Evolutionary conservation across 2,888 invertebrate species (phyloP).

Genomic region (Theristus sp.): DNA sequence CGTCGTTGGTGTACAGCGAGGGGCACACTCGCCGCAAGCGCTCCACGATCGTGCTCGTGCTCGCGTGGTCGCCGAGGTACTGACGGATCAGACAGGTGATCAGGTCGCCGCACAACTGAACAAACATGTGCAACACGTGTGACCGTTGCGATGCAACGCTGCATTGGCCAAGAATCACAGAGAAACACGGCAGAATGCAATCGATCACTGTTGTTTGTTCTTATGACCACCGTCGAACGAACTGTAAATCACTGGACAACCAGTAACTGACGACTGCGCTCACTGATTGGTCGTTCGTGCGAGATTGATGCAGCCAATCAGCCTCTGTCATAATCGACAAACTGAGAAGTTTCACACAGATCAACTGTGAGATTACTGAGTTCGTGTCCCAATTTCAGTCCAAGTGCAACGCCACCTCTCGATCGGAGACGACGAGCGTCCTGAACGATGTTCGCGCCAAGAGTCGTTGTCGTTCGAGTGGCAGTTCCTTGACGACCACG

Average conservation of each 20-base stretch:
- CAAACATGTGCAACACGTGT: too few relatives aligned
- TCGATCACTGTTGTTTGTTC: too few relatives aligned
- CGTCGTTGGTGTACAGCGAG: slow-evolving; percentile 74
- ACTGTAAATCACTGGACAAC: neutral
- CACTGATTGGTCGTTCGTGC: too few relatives aligned
- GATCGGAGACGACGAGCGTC: neutral
- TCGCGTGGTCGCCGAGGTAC: slow-evolving; percentile 83
- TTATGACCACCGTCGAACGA: too few relatives aligned
- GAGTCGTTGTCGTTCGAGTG: slow-evolving; percentile 10
- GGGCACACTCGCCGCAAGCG: slow-evolving; percentile 77
- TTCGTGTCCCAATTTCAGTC: too few relatives aligned
- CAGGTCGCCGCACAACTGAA: slow-evolving; percentile 42
- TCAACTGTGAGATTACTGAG: too few relatives aligned
- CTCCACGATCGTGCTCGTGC: slow-evolving; percentile 70
- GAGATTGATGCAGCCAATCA: neutral
- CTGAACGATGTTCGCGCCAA: neutral
- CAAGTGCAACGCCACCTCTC: neutral
- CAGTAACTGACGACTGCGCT: neutral
- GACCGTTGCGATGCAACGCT: too few relatives aligned
- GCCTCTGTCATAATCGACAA: too few relatives aligned
- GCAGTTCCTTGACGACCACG: slow-evolving; percentile 39
- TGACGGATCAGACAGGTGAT: slow-evolving; percentile 65
- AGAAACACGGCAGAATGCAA: too few relatives aligned
- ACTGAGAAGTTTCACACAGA: too few relatives aligned
- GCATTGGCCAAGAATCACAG: too few relatives aligned